Conservation (phyloP, 2,888 invertebrate genomes). For the Drosophila subquinaria region DNA sequence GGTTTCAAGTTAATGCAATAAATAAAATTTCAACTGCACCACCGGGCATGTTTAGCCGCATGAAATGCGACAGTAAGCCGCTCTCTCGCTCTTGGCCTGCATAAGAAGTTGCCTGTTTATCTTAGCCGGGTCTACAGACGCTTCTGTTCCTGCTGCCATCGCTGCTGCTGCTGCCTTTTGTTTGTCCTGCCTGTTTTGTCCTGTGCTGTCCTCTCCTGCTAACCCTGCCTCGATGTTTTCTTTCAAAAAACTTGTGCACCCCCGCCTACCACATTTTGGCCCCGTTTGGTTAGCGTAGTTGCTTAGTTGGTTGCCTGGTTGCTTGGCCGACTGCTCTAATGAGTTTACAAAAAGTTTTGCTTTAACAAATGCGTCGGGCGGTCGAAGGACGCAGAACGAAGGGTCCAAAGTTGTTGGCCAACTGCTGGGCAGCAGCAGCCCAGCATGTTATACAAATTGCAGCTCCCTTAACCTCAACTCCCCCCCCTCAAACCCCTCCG, state of each 20-base stretch:
- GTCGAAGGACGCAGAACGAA: constrained; percentile 8
- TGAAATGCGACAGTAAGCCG: constrained; percentile 80
- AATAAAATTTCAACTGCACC: constrained; percentile 82
- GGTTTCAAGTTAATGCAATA: constrained; percentile 79
- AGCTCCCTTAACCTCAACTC: constrained; percentile 14
- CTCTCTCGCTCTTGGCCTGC: constrained; percentile 48
- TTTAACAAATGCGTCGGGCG: constrained; percentile 62
- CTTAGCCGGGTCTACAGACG: constrained; percentile 60
- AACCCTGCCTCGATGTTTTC: constrained; percentile 55
- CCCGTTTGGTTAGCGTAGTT: constrained; percentile 50
- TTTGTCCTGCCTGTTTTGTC: constrained; percentile 64
- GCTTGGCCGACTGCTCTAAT: constrained; percentile 72
- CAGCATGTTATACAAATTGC: constrained; percentile 81
- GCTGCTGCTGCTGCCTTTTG: constrained; percentile 55
- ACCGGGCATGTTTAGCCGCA: constrained; percentile 78
- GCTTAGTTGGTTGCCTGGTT: constrained; percentile 48
- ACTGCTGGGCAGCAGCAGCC: constrained; percentile 58
- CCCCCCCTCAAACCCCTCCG: not conserved
- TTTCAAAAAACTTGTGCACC: constrained; percentile 62
- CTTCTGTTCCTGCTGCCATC: constrained; percentile 51
- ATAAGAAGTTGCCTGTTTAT: constrained; percentile 79
- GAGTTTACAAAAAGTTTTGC: constrained; percentile 79
- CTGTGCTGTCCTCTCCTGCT: constrained; percentile 24
- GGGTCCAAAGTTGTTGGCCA: constrained; percentile 34
- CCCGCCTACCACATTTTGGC: constrained; percentile 14